phyloP scores from a whole-genome alignment of 2,113 vertebrate species.

The Microtus oregoni region DNA sequence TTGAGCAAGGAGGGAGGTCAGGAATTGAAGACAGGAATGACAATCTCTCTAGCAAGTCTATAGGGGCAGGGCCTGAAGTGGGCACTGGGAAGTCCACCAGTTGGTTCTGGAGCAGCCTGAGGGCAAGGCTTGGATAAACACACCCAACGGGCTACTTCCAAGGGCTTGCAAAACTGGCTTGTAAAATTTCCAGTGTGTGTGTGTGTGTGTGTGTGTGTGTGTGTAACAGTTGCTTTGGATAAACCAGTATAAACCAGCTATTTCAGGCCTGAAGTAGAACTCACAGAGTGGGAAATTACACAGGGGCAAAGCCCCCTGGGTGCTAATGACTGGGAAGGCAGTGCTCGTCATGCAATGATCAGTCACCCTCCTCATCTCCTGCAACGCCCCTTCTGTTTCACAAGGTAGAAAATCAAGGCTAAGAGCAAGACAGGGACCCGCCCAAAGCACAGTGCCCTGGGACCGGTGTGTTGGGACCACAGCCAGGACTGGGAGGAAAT shows the following conservation, averaged over 20 bases:
- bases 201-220: not conserved
- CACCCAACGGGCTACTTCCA: not conserved
- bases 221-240: constrained; percentile 23
- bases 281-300: not conserved
- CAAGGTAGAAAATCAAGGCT: not conserved
- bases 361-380: too few relatives aligned
- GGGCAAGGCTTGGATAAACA: not conserved
- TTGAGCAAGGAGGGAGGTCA: not conserved
- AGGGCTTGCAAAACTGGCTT: constrained; percentile 39
- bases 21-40: too few relatives aligned
- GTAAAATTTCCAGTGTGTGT: constrained; percentile 7
- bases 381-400: not conserved
- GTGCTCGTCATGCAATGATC: not conserved
- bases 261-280: not conserved
- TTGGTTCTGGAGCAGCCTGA: not conserved
- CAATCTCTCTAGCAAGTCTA: not conserved
- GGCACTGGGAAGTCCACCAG: too few relatives aligned
- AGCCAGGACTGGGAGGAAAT: not conserved
- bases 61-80: not conserved
- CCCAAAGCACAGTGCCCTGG: not conserved
- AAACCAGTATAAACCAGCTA: not conserved
- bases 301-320: not conserved
- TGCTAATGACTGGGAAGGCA: not conserved
- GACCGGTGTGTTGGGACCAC: too few relatives aligned
- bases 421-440: not conserved